Evolutionary conservation across 53 echinoderm and acorn worm genomes (phyloP), one percentile per base, ranked within the genome.

Genomic region (Antedon mediterranea): DNA sequence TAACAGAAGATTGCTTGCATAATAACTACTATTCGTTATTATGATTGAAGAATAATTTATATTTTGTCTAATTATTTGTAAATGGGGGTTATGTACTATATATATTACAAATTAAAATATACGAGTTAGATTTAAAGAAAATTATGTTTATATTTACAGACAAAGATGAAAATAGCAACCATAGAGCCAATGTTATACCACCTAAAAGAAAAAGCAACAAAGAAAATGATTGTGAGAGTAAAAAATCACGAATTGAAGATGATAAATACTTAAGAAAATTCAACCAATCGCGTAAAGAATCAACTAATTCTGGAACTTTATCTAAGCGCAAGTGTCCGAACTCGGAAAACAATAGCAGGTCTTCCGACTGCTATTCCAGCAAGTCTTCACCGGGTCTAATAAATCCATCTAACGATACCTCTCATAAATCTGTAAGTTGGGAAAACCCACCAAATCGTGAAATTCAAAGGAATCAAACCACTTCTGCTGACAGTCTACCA

Each of bases 371-470:
- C 20, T 23, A 57, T 57, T 57, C 57, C 2, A 57, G 23, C 1
- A 57, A 57, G 57, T 57, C 57, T 15, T 57, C 57, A 23, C 57
- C 57, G 23, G 23, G 20, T 57, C 11, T 57, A 18, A 23, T 57
- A 13, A 5, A 41, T 41, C 41, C 41, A 7, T 13, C 41, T 57
- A 2, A 57, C 57, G 23, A 57, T 23, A 15, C 57, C 23, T 57
- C 76, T 32, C 33, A 76, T 33, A 27, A 76, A 29, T n/a, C 34
- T 32, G 85, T 74, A 41, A 81, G 91, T 29, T 91, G 91, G 91
- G 91, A 91, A 29, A 91, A 91, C 32, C 91, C 91, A 23, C 91
- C 91, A 0, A 91, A 91, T 72, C 77, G 85, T 30, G 91, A 91
- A 74, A 81, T 88, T 14, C 77, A 88, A 34, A 75, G 79, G 5